These are phyloP conservation scores for Phoeniculus purpureus DNA, from an alignment of 2,797 vertebrate genomes.

Conservation along the genomic window DNA sequence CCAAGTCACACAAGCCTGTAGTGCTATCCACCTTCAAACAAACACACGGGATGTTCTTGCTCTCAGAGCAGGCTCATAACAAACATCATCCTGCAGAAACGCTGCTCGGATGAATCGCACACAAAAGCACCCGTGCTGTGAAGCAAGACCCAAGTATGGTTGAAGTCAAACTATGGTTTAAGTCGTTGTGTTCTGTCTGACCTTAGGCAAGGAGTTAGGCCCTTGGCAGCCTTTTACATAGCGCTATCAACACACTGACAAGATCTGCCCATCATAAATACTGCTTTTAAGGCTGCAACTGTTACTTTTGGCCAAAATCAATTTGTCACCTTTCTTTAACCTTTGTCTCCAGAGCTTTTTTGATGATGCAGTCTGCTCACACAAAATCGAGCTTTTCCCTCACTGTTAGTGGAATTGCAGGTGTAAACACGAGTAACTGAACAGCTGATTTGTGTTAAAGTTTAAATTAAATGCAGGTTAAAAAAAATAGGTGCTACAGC, in stretches of 20 bases:
- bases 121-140: neutral
- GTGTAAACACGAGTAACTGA: neutral
- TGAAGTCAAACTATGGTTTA: neutral
- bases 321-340: neutral
- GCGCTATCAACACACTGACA: neutral
- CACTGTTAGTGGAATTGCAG: neutral
- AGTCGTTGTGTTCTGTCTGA: neutral
- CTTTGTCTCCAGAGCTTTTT: neutral
- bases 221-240: neutral
- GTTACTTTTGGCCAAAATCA: neutral
- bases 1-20: neutral
- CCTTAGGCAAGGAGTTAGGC: neutral
- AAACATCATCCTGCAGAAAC: neutral
- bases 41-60: neutral
- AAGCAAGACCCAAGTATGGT: neutral
- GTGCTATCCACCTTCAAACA: neutral
- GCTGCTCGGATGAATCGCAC: neutral
- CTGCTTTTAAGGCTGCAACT: neutral
- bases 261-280: neutral
- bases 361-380: neutral
- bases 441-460: neutral
- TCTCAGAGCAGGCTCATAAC: neutral
- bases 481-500: neutral
- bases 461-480: neutral
- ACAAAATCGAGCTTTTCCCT: neutral